Base-by-base conservation (phyloP, 2,113 vertebrate genomes). In the Lutjanus erythropterus region DNA sequence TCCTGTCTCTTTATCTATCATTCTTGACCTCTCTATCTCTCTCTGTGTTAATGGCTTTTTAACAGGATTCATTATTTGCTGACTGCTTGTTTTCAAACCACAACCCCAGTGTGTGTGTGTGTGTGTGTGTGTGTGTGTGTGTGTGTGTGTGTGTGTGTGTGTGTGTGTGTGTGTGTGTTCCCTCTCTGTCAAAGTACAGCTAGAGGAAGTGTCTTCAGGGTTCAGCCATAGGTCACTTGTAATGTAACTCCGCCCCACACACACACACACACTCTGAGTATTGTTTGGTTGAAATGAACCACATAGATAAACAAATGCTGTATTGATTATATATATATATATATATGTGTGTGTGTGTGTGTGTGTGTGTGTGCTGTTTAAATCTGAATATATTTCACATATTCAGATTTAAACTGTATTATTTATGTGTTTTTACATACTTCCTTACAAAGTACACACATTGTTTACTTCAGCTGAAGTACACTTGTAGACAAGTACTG, bases 221-320 rank as follows among this genome's bases (percentile, higher is more conserved):
- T 90, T 88, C 89, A 88, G 65, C 69, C 56, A 55, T 59, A 80
- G 89, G 88, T 90, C 75, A 86, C 67, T 53, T 53, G 67, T 75
- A 68, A 75, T 71, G 58, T 71, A 86, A 81, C 71, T 72, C 55
- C 37, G 1, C 71, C 52, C 55, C 52, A 56, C 39, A 16, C 50
- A 27, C 49, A 69, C 2, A 41, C 37, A 39, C 49, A 53, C 16
- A 44, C n/a, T n/a, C n/a, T n/a, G n/a, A n/a, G n/a, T n/a, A n/a
- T n/a, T n/a, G n/a, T n/a, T n/a, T n/a, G n/a, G n/a, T n/a, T n/a
- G n/a, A n/a, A n/a, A n/a, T n/a, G n/a, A n/a, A n/a, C n/a, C 66
- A 33, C 44, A 67, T 21, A 23, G 31, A 9, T 31, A n/a, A 29
- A 37, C 19, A 72, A 16, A 23, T 19, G 39, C 2, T 37, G 16